phyloP scores from a whole-genome alignment of 1,140 invertebrate species.

The Alviniconcha marisindica region DNA sequence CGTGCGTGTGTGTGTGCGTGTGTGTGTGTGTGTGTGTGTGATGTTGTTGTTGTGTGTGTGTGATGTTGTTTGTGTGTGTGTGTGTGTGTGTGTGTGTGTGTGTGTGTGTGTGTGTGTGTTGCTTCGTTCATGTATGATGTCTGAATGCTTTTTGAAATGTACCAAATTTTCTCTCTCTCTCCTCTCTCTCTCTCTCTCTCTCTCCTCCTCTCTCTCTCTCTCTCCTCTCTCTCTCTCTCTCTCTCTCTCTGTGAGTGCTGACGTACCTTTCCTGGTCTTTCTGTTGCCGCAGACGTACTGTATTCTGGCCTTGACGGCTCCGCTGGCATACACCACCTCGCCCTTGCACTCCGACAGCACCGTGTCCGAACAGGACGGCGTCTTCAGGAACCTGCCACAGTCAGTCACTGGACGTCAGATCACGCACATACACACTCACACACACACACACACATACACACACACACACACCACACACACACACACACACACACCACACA shows the following conservation, averaged over 20 bases:
- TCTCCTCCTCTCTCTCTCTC: not conserved
- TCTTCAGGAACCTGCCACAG: conserved; percentile 31
- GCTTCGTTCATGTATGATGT: too few species aligned
- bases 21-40: conserved; percentile 18
- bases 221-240: not conserved
- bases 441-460: too few species aligned
- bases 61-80: not conserved
- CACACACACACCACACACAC: too few species aligned
- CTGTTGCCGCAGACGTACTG: conserved; percentile 47
- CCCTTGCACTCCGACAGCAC: conserved; percentile 44
- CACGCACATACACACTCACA: too few species aligned
- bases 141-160: too few species aligned
- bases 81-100: conserved; percentile 17
- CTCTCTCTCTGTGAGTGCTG: not conserved
- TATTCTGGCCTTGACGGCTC: conserved; percentile 40
- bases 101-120: conserved; percentile 8
- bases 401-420: too few species aligned
- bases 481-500: too few species aligned
- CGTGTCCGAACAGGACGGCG: conserved; percentile 37
- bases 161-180: too few species aligned
- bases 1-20: conserved; percentile 7
- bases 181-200: too few species aligned
- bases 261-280: conserved; percentile 42
- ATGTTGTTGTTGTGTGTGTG: not conserved
- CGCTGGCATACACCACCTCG: conserved; percentile 45